Evolutionary conservation across 2,797 vertebrate species (phyloP).

Genomic region (Esox lucius): DNA sequence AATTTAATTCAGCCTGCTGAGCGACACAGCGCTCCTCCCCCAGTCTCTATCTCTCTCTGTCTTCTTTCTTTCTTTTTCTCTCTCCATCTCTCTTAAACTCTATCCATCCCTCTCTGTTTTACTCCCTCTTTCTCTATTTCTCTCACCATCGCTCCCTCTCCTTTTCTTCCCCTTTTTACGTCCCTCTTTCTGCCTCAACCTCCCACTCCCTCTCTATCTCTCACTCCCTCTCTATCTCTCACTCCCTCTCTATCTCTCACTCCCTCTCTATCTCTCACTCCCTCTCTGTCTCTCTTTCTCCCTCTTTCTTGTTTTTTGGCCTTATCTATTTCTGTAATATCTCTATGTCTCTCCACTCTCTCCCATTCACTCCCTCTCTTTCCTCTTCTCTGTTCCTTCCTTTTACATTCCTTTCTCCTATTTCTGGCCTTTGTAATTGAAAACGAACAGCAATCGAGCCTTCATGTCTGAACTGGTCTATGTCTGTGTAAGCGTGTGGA

Average conservation of each 20-base stretch:
- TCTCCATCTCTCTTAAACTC: constrained; percentile 34
- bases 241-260: constrained; percentile 14
- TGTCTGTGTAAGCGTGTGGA: background rate
- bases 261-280: constrained; percentile 54
- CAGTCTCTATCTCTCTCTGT: constrained; percentile 17
- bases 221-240: constrained; percentile 22
- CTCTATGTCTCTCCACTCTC: constrained; percentile 17
- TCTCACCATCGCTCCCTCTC: constrained; percentile 56
- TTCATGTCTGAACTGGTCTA: constrained; percentile 30
- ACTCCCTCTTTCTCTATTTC: constrained; percentile 17
- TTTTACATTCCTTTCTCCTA: constrained; percentile 22
- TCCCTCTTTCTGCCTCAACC: no score
- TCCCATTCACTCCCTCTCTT: constrained; percentile 52
- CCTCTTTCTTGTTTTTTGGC: background rate
- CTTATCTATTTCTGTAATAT: constrained; percentile 44
- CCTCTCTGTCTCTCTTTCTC: constrained; percentile 22
- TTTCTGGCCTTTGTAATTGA: constrained; percentile 37
- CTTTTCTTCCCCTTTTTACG: constrained; percentile 32
- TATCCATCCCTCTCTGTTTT: constrained; percentile 25
- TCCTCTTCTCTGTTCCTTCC: background rate
- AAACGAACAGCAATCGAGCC: constrained; percentile 44
- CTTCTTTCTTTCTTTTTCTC: constrained; percentile 55
- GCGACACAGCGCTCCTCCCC: constrained; percentile 41
- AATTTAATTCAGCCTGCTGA: constrained; percentile 78
- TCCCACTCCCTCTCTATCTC: constrained; percentile 45